A percentile compares a stretch with the other conserved stretches of the same genome.
phyloP scores from a whole-genome alignment of 1,140 invertebrate genomes.

The Episyrphus balteatus region DNA sequence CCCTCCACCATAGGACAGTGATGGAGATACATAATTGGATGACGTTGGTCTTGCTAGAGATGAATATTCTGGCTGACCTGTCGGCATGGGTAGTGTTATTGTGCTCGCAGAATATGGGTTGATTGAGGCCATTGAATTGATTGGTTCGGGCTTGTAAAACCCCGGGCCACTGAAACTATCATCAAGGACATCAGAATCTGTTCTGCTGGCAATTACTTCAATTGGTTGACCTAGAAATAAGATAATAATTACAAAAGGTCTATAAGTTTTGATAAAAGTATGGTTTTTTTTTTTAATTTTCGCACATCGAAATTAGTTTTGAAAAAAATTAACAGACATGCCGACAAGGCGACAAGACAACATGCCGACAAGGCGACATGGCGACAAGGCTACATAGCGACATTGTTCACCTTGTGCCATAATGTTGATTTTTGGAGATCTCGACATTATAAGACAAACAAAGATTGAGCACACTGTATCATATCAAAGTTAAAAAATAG shows the following conservation, averaged over 20 bases:
- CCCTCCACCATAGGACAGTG: too few species aligned
- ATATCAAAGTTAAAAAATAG: not conserved
- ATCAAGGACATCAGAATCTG: conserved; percentile 15
- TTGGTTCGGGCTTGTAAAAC: conserved; percentile 24
- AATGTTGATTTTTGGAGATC: too few species aligned
- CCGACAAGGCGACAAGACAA: too few species aligned
- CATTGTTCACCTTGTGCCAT: too few species aligned
- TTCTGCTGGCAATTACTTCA: conserved; percentile 41
- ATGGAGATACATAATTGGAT: not conserved
- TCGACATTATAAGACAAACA: too few species aligned
- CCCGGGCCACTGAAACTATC: conserved; percentile 22
- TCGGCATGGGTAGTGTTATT: conserved; percentile 8
- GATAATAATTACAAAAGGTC: conserved; percentile 2
- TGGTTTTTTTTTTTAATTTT: not conserved
- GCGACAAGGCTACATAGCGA: too few species aligned
- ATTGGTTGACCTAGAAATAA: conserved; percentile 39
- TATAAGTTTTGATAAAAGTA: too few species aligned
- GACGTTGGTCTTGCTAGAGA: conserved; percentile 9
- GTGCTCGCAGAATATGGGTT: conserved; percentile 13
- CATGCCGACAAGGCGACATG: too few species aligned
- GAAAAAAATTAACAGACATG: conserved; percentile 1
- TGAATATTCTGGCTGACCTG: conserved; percentile 7
- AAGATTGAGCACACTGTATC: too few species aligned
- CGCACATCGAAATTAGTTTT: not conserved
- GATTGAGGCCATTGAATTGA: conserved; percentile 10